Evolutionary conservation across 2,113 vertebrate species (phyloP), one percentile per base, ranked within the genome.

Genomic region (Mystacornis crossleyi): DNA sequence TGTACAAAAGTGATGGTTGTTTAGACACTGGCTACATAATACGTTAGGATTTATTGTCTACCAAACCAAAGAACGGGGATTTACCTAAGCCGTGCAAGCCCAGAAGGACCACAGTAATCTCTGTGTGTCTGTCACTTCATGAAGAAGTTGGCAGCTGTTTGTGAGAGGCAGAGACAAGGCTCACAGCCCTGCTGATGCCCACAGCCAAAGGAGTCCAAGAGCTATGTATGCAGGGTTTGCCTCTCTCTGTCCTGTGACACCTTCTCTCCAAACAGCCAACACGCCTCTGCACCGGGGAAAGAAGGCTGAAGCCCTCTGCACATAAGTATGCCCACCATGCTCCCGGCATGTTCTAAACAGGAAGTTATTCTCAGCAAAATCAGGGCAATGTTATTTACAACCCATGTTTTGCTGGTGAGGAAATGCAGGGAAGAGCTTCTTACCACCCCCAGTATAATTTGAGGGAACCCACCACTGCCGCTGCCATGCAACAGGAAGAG

Each of bases 301-400:
- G 61, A n/a, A 81, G 11, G 17, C 51, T 45, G 51, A 81, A 81
- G 25, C 57, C 36, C 38, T 71, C 11, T 4, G 8, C 20, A 28
- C 4, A 18, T 16, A 47, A 53, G 36, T 42, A 57, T 0, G 0
- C 13, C 26, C 42, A 31, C 13, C 3, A 64, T 47, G 47, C 16
- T 57, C 69, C 66, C 36, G 58, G 25, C 14, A 3, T 43, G 28
- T 17, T 83, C 64, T 45, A 51, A 81, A 71, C 8, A 47, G 4
- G 5, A 54, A 54, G 14, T 40, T 90, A 53, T 86, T 58, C 36
- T 62, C 12, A 50, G 50, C 11, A 38, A 66, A 84, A 4, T 69
- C 55, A 61, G 36, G n/a, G n/a, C 16, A 9, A 60, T 9, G 10
- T 77, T 62, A 48, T 9, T 84, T n/a, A 48, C 15, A 66, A 58